Percentiles rank a stretch among this genome's conserved stretches.
Conservation (phyloP, 2,113 vertebrate species). For the Aegithalos caudatus region DNA sequence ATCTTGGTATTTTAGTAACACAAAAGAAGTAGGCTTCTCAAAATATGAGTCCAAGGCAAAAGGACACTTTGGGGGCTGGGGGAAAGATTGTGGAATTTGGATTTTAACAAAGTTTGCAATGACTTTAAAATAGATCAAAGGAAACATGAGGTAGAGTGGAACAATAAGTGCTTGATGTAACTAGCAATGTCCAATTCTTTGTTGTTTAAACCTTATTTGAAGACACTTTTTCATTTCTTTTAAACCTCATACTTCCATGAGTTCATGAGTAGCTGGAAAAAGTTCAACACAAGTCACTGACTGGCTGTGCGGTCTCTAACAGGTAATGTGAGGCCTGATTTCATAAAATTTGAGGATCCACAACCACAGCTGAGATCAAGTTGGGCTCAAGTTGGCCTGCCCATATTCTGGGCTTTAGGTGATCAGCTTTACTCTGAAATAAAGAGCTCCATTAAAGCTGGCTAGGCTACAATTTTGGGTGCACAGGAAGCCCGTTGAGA, state of each 20-base stretch:
- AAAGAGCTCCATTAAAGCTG: not conserved
- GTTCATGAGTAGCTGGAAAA: not conserved
- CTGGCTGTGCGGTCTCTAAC: not conserved
- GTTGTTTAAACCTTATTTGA: slow-evolving; percentile 23
- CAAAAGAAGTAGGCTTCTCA: slow-evolving; percentile 67
- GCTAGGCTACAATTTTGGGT: not conserved
- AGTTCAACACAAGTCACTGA: not conserved
- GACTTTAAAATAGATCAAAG: slow-evolving; percentile 33
- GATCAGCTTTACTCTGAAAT: not conserved
- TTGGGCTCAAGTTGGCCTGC: not conserved
- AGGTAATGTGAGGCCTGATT: not conserved
- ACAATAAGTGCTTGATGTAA: not conserved
- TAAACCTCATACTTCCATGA: not conserved
- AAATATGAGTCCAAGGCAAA: slow-evolving; percentile 56
- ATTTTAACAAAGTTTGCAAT: slow-evolving; percentile 22
- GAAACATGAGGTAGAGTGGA: not conserved
- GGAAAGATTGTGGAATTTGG: not conserved
- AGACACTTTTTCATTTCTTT: not conserved
- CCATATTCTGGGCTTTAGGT: not conserved
- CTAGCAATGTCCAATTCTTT: not conserved
- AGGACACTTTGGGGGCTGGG: not conserved
- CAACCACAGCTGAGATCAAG: not conserved
- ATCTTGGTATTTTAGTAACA: slow-evolving; percentile 71
- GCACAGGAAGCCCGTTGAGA: not conserved
- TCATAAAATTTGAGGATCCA: not conserved